Evolutionary conservation across 2,797 vertebrate genomes (phyloP).

Genomic region (Onychomys leucogaster): DNA sequence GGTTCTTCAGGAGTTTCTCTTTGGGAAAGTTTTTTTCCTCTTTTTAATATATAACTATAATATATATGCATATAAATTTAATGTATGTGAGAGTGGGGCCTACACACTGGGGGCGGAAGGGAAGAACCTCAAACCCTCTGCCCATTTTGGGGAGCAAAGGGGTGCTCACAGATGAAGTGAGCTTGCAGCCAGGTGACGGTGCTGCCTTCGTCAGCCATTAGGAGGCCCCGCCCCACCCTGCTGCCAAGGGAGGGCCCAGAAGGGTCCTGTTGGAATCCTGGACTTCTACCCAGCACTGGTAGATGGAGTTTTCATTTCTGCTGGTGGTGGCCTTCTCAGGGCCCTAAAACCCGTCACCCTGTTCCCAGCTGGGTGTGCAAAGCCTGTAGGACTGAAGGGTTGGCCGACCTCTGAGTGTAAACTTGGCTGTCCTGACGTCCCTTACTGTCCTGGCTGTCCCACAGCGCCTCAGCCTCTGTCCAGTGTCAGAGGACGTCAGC

Average conservation of each 20-base stretch:
- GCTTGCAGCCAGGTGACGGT: rapidly evolving
- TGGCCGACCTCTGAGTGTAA: background rate
- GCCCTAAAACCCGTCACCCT: background rate
- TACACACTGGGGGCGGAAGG: background rate
- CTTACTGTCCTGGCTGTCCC: background rate
- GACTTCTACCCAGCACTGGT: too few species aligned
- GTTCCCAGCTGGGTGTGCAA: background rate
- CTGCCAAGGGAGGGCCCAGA: too few species aligned
- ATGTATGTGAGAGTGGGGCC: constrained; percentile 76
- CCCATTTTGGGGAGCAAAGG: background rate
- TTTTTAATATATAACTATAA: constrained; percentile 89
- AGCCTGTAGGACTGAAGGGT: background rate
- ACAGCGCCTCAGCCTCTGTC: background rate
- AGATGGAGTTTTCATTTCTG: background rate
- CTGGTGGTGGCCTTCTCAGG: background rate
- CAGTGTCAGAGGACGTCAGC: background rate
- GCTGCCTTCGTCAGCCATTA: background rate
- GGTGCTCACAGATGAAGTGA: background rate
- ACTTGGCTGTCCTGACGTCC: background rate
- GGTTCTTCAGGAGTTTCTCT: constrained; percentile 78
- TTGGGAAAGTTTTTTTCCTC: constrained; percentile 79
- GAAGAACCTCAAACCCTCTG: background rate
- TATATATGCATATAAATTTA: constrained; percentile 89
- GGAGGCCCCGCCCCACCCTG: rapidly evolving
- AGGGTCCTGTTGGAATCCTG: background rate